phyloP scores from a whole-genome alignment of 92 coral and sea anemone genomes.

The Meandrina meandrites region DNA sequence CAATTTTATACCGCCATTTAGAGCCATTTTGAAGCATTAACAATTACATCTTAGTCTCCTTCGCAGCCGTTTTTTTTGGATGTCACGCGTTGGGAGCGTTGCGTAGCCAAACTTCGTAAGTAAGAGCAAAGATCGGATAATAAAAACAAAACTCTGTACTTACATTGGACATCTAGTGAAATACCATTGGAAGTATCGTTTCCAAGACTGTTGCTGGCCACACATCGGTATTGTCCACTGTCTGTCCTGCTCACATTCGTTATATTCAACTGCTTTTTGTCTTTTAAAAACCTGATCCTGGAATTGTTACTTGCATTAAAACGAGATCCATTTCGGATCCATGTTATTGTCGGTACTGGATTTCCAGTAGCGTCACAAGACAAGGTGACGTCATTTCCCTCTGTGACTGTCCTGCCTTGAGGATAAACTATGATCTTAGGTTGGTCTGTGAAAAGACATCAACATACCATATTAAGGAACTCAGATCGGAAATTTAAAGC shows the following conservation, averaged over 20 bases:
- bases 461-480: not conserved
- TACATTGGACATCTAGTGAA: constrained; percentile 36
- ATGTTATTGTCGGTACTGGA: constrained; percentile 42
- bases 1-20: too few species aligned
- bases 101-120: too few species aligned
- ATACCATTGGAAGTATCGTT: not conserved
- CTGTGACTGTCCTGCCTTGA: not conserved
- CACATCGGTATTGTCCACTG: constrained; percentile 40
- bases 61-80: too few species aligned
- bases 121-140: too few species aligned
- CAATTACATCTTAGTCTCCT: too few species aligned
- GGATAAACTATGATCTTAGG: constrained; percentile 3
- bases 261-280: constrained; percentile 18
- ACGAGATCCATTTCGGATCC: constrained; percentile 33
- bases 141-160: too few species aligned
- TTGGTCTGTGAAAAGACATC: not conserved
- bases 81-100: too few species aligned
- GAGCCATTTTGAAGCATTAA: too few species aligned
- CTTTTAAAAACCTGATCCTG: constrained; percentile 17
- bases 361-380: constrained; percentile 50
- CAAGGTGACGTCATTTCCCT: constrained; percentile 25
- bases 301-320: not conserved
- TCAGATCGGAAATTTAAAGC: too few species aligned
- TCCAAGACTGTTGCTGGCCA: constrained; percentile 19
- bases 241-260: constrained; percentile 34